Base-by-base conservation (phyloP, 35 echinoderm and acorn worm species). In the Ptychodera flava region DNA sequence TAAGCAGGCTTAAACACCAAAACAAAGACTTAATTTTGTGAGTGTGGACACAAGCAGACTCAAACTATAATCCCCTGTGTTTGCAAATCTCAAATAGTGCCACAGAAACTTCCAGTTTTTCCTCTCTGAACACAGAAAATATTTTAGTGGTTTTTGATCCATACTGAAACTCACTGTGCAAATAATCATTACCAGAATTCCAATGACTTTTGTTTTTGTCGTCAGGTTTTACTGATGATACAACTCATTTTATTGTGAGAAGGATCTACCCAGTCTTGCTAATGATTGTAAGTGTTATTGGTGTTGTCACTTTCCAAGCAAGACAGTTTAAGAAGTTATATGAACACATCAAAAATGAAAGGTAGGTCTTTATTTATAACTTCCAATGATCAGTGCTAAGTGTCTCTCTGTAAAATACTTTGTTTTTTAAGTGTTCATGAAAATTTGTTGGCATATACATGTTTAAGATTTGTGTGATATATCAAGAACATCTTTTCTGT, bases 281-380 rank as follows among this genome's bases (percentile, higher is more conserved):
- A 28, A 83, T 92, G 33, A 78, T 88, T 16, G 77, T 99, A 0
- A 83, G 86, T 1, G 30, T 79, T 6, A 82, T 90, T 29, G 88
- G 84, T 2, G 80, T 91, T 33, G 64, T 99, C n/a, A 32, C 94
- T 31, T 99, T 99, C 83, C 96, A 99, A 78, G 82, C 91, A 29
- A 90, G 91, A 38, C 96, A 99, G 78, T 99, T 94, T 85, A 99
- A 94, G 78, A 94, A 86, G 83, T 86, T 99, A 30, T 99, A 99
- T 92, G 96, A 94, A 90, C 96, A 94, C 80, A 99, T 99, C 37
- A 94, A 94, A 88, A 99, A 99, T 92, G 96, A 99, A 53, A 94
- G 94, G 96, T 99, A 88, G 94, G 96, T 93, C n/a, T 38, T 12
- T 36, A 81, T 32, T 81, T 28, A 31, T 81, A 1, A 15, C n/a